Evolutionary conservation across 2,888 invertebrate species (phyloP).

Genomic region (Sturmia bella): DNA sequence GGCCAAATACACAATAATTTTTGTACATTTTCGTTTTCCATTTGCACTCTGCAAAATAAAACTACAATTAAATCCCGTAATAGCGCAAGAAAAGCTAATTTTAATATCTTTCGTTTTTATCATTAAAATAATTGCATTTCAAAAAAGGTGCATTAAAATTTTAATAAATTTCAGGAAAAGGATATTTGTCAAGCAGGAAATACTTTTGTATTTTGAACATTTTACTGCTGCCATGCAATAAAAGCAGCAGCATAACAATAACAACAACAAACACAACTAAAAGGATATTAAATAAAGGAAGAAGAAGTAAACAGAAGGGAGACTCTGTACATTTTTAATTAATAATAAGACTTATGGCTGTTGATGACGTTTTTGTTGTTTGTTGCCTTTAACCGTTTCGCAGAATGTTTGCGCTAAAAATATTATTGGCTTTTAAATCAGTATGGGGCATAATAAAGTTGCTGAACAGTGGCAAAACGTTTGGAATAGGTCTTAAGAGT

Average conservation of each 20-base stretch:
- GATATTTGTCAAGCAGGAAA: slow-evolving; percentile 39
- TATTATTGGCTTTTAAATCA: no score
- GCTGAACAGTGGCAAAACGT: no score
- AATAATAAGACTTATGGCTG: slow-evolving; percentile 1
- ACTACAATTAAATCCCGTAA: slow-evolving; percentile 53
- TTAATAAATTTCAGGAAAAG: slow-evolving; percentile 62
- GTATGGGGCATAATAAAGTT: no score
- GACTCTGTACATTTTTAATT: not conserved
- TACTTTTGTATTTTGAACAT: slow-evolving; percentile 18
- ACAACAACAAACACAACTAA: slow-evolving; percentile 2
- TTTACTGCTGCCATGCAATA: slow-evolving; percentile 15
- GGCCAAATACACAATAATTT: no score
- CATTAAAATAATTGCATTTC: slow-evolving; percentile 52
- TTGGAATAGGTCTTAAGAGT: no score
- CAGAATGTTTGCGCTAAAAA: no score
- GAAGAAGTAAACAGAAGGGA: not conserved
- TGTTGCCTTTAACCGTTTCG: no score
- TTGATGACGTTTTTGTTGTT: not conserved
- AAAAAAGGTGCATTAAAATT: slow-evolving; percentile 51
- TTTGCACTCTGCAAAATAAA: not conserved
- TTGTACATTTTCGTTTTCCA: no score
- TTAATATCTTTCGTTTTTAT: slow-evolving; percentile 52
- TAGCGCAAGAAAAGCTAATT: slow-evolving; percentile 38
- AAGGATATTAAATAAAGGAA: not conserved
- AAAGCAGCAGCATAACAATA: slow-evolving; percentile 5